Evolutionary conservation across 2,113 vertebrate species (phyloP), one percentile per base, ranked within the genome.

Genomic region (Nycticorax nycticorax): DNA sequence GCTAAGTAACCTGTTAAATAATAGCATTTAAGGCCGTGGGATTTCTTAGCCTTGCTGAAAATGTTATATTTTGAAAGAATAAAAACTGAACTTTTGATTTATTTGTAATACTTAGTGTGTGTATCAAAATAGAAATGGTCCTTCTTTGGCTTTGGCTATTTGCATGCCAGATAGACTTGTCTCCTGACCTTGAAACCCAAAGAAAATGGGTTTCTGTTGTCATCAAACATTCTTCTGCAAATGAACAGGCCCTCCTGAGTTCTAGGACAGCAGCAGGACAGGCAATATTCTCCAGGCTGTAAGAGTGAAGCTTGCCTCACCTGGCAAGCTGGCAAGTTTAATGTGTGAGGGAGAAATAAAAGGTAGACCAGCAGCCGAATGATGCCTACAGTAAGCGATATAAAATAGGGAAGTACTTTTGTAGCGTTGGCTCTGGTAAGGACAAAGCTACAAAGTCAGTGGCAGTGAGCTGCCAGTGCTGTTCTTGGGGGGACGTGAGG

Each of bases 131-230:
- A 85, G 43, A 73, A 89, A 45, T 41, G 22, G 60, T 39, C 8
- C 57, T 53, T 55, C 24, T 95, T 73, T 76, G 68, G 56, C 68
- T 84, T 84, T 2, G 10, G 27, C 62, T 93, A 56, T 94, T 96
- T 92, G 53, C 69, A 75, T 81, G 53, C 53, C 33, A 72, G 33
- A 81, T 92, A 82, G 74, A 57, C 89, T 79, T 82, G 62, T 83
- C 69, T 96, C 41, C 13, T 89, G 74, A 89, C 94, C 87, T 94
- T 88, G 77, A 85, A 81, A 81, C 79, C 72, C n/a, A 1, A 57
- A 69, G 68, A 67, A 91, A 79, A 43, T 0, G 1, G 1, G 2
- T 39, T 91, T 91, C 56, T 56, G 14, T 57, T 79, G 48, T 75
- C 62, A 88, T 89, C 74, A 94, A 41, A 82, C 77, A 82, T 72